These are phyloP conservation scores for Natrix natrix DNA, from an alignment of 2,797 vertebrate genomes.

Conservation along the genomic window DNA sequence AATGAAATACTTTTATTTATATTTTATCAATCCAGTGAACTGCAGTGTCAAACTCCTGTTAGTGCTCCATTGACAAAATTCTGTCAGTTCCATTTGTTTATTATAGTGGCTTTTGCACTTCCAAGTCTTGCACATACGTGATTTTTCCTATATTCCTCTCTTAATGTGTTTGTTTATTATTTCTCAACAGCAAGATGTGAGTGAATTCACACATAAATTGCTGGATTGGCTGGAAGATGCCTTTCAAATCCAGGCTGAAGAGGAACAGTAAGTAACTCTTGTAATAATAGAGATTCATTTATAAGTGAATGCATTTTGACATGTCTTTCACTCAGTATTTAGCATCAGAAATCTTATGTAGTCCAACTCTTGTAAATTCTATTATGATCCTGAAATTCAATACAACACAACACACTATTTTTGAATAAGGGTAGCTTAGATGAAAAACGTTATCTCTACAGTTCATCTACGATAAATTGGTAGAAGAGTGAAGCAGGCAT, in stretches of 20 bases:
- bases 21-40: neutral
- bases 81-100: neutral
- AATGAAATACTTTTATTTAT: neutral
- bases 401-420: neutral
- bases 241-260: constrained; percentile 98
- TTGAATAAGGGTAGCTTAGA: neutral
- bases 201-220: constrained; percentile 98
- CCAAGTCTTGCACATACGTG: neutral
- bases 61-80: neutral
- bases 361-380: neutral
- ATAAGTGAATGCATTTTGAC: neutral
- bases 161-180: constrained; percentile 30
- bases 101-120: neutral
- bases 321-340: no score
- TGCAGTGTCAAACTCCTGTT: neutral
- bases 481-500: neutral
- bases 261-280: constrained; percentile 83
- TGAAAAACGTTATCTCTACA: neutral
- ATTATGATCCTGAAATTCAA: neutral
- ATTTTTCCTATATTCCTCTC: neutral
- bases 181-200: constrained; percentile 92
- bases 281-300: neutral
- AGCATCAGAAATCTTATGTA: neutral
- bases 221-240: constrained; percentile 99
- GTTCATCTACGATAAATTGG: neutral